Evolutionary conservation across 2,113 vertebrate genomes (phyloP), one percentile per base, ranked within the genome.

Genomic region (Neodon shergylaensis): DNA sequence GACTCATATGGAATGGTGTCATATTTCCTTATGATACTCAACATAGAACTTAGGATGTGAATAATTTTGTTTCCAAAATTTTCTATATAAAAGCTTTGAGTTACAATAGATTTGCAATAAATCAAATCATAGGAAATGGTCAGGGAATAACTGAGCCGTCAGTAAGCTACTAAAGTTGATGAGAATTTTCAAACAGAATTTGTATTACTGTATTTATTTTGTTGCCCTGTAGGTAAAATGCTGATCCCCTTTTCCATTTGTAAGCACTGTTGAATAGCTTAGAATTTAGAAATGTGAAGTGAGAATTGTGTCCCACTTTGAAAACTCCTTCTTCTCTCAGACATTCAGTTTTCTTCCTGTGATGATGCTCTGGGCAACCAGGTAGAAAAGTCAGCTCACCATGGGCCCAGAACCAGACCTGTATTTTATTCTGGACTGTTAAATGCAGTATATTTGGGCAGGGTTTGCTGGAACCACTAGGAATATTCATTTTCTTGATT

Each of bases 401-500:
- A 5, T 39, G 31, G 16, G n/a, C 88, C 17, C 39, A 70, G 63
- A 92, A 65, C 8, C 79, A 73, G 68, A 88, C 66, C 72, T 94
- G 11, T 88, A 28, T 81, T 81, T 95, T 12, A 68, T n/a, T 54
- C 47, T n/a, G 42, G 22, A 47, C 24, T 74, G 7, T 61, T 68
- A 83, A 91, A 12, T n/a, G 0, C 17, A 81, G 44, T 61, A 52
- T 78, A 81, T 61, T 77, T 92, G n/a, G 61, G 16, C 87, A 52
- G 49, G 44, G 94, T 95, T 95, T 94, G 4, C 49, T 95, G 86
- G 24, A 90, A 79, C 8, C 8, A 72, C 52, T 92, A 85, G 61
- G 76, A 92, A 88, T 96, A 95, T 96, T 95, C 74, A 94, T 95
- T 82, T 95, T 96, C 36, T 68, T 94, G 70, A 95, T 95, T 94